These are phyloP conservation scores for Gracilinanus agilis DNA, from an alignment of 2,113 vertebrate species.

Conservation along the genomic window DNA sequence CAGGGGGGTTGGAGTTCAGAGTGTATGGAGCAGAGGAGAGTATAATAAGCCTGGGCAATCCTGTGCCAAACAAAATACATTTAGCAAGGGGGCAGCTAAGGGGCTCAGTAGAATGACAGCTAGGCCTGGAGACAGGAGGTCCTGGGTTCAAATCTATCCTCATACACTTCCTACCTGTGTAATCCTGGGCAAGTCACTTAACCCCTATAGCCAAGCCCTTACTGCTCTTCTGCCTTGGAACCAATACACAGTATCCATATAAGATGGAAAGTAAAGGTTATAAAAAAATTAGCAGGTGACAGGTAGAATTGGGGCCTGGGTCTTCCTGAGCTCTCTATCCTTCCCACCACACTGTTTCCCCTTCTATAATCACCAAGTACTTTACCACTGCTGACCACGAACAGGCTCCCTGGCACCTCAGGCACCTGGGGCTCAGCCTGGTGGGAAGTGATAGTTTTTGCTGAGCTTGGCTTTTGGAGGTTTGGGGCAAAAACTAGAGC, in stretches of 20 bases:
- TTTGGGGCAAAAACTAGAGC: background rate
- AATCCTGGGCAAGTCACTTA: too few relatives aligned
- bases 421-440: constrained; percentile 29
- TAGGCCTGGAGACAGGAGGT: too few relatives aligned
- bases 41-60: background rate
- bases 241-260: too few relatives aligned
- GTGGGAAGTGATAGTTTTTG: constrained; percentile 31
- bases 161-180: too few relatives aligned
- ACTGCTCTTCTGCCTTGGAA: too few relatives aligned
- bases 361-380: background rate
- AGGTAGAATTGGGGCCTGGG: background rate
- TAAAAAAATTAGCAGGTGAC: background rate
- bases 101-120: too few relatives aligned
- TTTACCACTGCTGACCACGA: background rate
- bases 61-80: background rate
- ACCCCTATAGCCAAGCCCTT: too few relatives aligned
- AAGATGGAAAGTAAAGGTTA: too few relatives aligned
- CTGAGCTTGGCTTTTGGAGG: constrained; percentile 50
- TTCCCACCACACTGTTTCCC: background rate
- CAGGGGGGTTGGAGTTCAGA: background rate
- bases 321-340: background rate
- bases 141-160: too few relatives aligned
- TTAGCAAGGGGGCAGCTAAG: background rate
- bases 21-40: background rate
- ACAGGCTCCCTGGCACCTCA: background rate